Conservation (phyloP, 30 jellyfish, hydroid and myxozoan genomes). For the Morbakka virulenta region DNA sequence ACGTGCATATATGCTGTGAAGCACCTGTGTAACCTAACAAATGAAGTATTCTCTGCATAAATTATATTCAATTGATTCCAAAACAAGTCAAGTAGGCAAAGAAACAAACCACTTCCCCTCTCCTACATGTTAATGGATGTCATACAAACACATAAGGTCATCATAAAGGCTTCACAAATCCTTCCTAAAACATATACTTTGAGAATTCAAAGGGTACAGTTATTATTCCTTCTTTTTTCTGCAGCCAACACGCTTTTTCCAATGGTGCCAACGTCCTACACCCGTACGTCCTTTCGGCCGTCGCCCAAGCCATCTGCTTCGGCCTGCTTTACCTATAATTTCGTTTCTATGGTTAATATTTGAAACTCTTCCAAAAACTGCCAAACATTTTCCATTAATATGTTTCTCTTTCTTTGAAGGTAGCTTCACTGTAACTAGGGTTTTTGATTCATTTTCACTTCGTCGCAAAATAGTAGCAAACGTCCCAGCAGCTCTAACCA, state of each 20-base stretch:
- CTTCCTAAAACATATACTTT: no score
- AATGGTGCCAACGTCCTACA: constrained; percentile 87
- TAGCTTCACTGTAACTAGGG: constrained; percentile 28
- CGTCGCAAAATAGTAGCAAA: constrained; percentile 68
- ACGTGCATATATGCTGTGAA: no score
- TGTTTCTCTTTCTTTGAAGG: constrained; percentile 47
- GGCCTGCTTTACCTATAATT: constrained; percentile 96
- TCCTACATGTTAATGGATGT: no score
- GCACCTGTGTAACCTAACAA: no score
- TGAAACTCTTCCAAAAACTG: constrained; percentile 92
- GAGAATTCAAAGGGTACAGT: no score
- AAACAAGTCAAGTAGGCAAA: no score
- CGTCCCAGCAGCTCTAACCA: constrained; percentile 93
- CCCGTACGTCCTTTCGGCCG: constrained; percentile 98
- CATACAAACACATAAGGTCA: no score
- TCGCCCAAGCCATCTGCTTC: constrained; percentile 95
- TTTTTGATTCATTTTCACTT: constrained; percentile 21
- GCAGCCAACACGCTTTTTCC: constrained; percentile 50
- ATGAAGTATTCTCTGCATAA: no score
- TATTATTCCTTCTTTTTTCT: no score
- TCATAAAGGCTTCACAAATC: no score
- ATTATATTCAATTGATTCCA: no score
- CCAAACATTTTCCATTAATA: constrained; percentile 75
- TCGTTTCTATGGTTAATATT: constrained; percentile 68
- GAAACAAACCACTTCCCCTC: no score